Evolutionary conservation across 1,140 invertebrate species (phyloP).

Genomic region (Brachionus sp.): DNA sequence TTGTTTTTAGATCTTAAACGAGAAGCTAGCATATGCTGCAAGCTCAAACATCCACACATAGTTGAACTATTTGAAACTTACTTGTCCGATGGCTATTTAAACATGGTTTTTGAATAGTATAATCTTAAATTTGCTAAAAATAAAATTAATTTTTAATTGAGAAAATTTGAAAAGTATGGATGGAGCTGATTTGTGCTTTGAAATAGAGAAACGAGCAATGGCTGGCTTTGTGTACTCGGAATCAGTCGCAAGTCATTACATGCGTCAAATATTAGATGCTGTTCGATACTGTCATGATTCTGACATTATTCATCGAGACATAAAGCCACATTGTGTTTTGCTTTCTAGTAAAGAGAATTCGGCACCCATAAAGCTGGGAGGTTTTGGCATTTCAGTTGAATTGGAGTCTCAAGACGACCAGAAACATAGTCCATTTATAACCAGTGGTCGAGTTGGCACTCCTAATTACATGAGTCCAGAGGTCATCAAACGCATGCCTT

Average conservation of each 20-base stretch:
- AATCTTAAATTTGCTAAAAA: neutral
- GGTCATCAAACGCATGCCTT: constrained; percentile 85
- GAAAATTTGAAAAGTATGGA: constrained; percentile 77
- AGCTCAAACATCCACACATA: constrained; percentile 97
- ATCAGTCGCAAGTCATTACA: constrained; percentile 95
- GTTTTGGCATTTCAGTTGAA: constrained; percentile 93
- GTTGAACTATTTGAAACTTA: constrained; percentile 95
- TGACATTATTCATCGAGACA: constrained; percentile 90
- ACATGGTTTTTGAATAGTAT: constrained; percentile 99
- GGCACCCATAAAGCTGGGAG: constrained; percentile 91
- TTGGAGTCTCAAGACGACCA: constrained; percentile 57
- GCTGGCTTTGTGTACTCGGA: constrained; percentile 98
- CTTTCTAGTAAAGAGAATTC: constrained; percentile 92
- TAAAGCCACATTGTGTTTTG: constrained; percentile 89
- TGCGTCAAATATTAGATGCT: constrained; percentile 91
- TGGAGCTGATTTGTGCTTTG: constrained; percentile 94
- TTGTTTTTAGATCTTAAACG: constrained; percentile 76
- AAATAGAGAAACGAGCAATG: constrained; percentile 88
- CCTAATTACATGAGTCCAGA: constrained; percentile 93
- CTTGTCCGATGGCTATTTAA: constrained; percentile 95
- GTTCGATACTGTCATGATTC: constrained; percentile 93
- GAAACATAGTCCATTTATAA: constrained; percentile 16
- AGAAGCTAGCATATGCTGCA: constrained; percentile 96
- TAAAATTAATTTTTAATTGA: neutral
- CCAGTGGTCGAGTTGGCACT: constrained; percentile 71